Evolutionary conservation across 2,888 invertebrate genomes (phyloP).

Genomic region (Drosophila fungiperda): DNA sequence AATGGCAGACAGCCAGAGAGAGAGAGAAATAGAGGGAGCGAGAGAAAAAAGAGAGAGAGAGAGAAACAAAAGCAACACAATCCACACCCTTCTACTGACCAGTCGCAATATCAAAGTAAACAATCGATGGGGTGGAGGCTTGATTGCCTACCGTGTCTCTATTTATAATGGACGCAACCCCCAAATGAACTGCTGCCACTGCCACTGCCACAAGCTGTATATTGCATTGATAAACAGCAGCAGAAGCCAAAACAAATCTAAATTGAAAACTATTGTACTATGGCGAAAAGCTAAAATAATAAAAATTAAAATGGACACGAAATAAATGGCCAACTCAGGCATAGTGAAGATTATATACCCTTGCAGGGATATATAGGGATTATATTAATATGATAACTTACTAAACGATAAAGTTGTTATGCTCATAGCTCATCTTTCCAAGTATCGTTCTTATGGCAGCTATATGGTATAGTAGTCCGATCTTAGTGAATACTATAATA

Average conservation of each 20-base stretch:
- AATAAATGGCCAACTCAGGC: neutral
- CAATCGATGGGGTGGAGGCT: constrained; percentile 42
- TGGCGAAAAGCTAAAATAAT: constrained; percentile 3
- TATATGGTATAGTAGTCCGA: too few relatives aligned
- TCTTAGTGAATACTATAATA: too few relatives aligned
- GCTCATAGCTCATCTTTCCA: too few relatives aligned
- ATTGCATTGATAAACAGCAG: constrained; percentile 56
- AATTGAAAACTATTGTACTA: constrained; percentile 30
- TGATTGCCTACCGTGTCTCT: constrained; percentile 25
- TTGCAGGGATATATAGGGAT: neutral
- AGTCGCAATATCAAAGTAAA: constrained; percentile 48
- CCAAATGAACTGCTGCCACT: constrained; percentile 18
- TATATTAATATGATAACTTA: neutral
- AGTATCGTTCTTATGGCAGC: neutral
- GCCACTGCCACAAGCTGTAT: constrained; percentile 37
- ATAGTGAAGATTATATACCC: neutral
- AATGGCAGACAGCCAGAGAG: constrained; percentile 25
- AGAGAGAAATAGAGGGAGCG: accelerated
- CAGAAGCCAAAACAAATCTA: constrained; percentile 40
- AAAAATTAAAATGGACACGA: constrained; percentile 38
- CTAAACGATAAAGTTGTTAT: neutral
- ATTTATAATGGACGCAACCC: constrained; percentile 48
- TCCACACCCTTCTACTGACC: constrained; percentile 2
- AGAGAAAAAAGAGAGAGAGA: neutral
- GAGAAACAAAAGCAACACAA: neutral